Conservation (phyloP, 1,140 invertebrate genomes). For the Antheraea pernyi region DNA sequence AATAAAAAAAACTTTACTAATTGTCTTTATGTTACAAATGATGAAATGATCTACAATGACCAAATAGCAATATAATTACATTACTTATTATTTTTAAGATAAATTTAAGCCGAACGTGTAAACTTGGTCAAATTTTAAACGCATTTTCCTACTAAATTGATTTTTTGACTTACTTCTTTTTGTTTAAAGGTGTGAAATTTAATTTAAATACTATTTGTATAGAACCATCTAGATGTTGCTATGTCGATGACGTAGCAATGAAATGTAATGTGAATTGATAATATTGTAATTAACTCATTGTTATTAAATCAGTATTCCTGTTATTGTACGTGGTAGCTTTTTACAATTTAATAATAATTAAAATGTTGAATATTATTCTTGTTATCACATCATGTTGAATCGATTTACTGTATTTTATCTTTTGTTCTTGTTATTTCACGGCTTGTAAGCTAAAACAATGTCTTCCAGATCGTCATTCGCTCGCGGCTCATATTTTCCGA, state of each 20-base stretch:
- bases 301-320: constrained; percentile 24
- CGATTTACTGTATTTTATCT: constrained; percentile 7
- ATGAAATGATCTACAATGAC: too few species aligned
- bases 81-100: too few species aligned
- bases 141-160: too few species aligned
- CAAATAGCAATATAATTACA: too few species aligned
- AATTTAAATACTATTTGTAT: not conserved
- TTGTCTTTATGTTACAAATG: too few species aligned
- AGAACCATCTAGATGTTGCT: not conserved
- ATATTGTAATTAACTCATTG: constrained; percentile 9
- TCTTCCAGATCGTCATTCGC: constrained; percentile 52
- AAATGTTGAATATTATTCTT: constrained; percentile 13
- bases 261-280: not conserved
- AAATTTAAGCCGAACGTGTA: too few species aligned
- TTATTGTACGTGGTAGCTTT: constrained; percentile 16
- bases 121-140: too few species aligned
- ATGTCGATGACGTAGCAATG: not conserved
- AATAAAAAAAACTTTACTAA: too few species aligned
- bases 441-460: constrained; percentile 46
- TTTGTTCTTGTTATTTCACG: constrained; percentile 37
- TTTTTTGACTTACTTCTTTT: too few species aligned
- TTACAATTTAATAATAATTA: constrained; percentile 8
- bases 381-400: constrained; percentile 7
- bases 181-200: too few species aligned
- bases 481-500: constrained; percentile 38